A percentile compares a stretch with the other conserved stretches of the same genome.
These are phyloP conservation scores for Psittacula echo DNA, from an alignment of 2,797 vertebrate genomes.

Conservation along the genomic window DNA sequence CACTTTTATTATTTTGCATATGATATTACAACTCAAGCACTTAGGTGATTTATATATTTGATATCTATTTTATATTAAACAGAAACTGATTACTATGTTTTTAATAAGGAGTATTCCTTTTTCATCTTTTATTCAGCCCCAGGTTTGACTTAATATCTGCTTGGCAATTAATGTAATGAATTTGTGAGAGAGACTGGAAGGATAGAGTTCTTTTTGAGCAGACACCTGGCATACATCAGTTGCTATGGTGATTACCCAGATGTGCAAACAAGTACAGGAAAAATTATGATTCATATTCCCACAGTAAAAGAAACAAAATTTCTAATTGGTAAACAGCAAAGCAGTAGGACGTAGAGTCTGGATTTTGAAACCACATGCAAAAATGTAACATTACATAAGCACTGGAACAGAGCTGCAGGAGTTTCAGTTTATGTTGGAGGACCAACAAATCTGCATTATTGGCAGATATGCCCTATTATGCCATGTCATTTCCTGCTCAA, in stretches of 20 bases:
- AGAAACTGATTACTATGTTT: not conserved
- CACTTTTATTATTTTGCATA: not conserved
- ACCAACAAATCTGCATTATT: not conserved
- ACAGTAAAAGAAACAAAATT: not conserved
- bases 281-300: slow-evolving; percentile 49
- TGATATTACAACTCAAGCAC: not conserved
- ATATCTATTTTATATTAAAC: not conserved
- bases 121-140: slow-evolving; percentile 1
- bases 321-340: slow-evolving; percentile 47
- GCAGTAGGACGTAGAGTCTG: not conserved
- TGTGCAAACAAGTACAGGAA: slow-evolving; percentile 58
- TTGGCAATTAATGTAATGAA: slow-evolving; percentile 57
- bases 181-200: not conserved
- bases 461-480: not conserved
- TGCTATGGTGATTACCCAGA: slow-evolving; percentile 68
- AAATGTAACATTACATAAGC: not conserved
- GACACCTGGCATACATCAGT: slow-evolving; percentile 62
- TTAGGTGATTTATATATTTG: not conserved
- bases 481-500: not conserved
- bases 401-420: not conserved
- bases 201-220: slow-evolving; percentile 14
- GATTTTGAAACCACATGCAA: not conserved
- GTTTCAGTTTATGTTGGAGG: not conserved
- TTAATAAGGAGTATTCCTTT: not conserved
- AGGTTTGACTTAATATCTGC: slow-evolving; percentile 43